Conservation (phyloP, 1,140 invertebrate species). For the Drosophila persimilis region DNA sequence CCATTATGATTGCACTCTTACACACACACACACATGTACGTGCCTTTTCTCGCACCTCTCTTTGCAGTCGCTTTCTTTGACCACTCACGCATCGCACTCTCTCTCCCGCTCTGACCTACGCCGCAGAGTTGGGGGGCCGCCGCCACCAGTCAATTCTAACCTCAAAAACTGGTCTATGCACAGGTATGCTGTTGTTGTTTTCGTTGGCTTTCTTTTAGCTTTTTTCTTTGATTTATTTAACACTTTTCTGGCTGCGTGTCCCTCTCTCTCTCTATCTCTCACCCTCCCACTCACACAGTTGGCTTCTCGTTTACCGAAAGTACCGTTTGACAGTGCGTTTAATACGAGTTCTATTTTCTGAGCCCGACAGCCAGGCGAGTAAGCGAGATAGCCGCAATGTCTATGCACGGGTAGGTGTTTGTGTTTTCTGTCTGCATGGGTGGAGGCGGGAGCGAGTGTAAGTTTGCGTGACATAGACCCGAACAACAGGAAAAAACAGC, state of each 20-base stretch:
- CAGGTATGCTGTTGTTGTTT: slow-evolving; percentile 28
- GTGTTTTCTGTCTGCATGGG: slow-evolving; percentile 13
- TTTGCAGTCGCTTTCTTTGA: slow-evolving; percentile 41
- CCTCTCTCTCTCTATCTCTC: slow-evolving; percentile 20
- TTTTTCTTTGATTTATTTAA: slow-evolving; percentile 62
- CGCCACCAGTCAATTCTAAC: slow-evolving; percentile 28
- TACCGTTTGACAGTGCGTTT: slow-evolving; percentile 4
- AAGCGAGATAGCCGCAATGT: slow-evolving; percentile 37
- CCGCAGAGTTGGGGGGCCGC: too few relatives aligned
- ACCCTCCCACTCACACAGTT: slow-evolving; percentile 38
- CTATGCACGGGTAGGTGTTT: background rate
- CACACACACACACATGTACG: background rate
- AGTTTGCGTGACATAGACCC: slow-evolving; percentile 3
- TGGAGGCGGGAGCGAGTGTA: slow-evolving; percentile 7
- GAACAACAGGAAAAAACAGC: slow-evolving; percentile 50
- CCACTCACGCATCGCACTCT: slow-evolving; percentile 42
- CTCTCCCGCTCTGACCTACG: slow-evolving; percentile 44
- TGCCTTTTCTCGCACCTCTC: slow-evolving; percentile 8
- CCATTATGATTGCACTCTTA: slow-evolving; percentile 16
- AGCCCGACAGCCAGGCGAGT: slow-evolving; percentile 37
- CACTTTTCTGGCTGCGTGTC: slow-evolving; percentile 31
- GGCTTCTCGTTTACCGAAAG: slow-evolving; percentile 21
- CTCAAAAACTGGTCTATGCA: slow-evolving; percentile 41
- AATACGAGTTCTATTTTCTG: slow-evolving; percentile 58
- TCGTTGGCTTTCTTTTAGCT: slow-evolving; percentile 29